Evolutionary conservation across 1,140 invertebrate genomes (phyloP).

Genomic region (Tigriopus japonicus): DNA sequence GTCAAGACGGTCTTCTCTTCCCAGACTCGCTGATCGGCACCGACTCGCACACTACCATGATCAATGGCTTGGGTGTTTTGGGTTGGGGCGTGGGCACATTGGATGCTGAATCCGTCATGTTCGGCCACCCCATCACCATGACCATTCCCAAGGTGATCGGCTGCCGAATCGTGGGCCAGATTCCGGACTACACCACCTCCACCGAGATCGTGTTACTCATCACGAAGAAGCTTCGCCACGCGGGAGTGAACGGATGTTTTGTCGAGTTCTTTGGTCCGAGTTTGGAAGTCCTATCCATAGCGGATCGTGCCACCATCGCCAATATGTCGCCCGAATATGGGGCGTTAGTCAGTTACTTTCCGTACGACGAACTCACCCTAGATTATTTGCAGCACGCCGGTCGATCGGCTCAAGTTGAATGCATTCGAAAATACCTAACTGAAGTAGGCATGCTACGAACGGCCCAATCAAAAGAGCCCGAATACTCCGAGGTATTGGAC

Average conservation of each 20-base stretch:
- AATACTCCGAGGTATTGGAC: constrained; percentile 29
- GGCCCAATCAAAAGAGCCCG: constrained; percentile 24
- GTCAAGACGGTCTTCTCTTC: constrained; percentile 27
- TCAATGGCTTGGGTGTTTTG: constrained; percentile 35
- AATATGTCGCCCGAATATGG: constrained; percentile 38
- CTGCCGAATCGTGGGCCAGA: background rate
- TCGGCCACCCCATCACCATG: constrained; percentile 17
- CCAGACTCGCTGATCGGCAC: constrained; percentile 38
- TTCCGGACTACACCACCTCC: constrained; percentile 24
- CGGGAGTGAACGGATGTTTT: constrained; percentile 35
- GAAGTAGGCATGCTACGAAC: constrained; percentile 7
- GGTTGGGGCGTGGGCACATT: constrained; percentile 29
- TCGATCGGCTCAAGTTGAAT: constrained; percentile 21
- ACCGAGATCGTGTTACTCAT: constrained; percentile 36
- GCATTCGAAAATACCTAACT: constrained; percentile 1
- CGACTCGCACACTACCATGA: constrained; percentile 38
- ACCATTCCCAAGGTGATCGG: constrained; percentile 16
- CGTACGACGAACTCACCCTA: constrained; percentile 30
- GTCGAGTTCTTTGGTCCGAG: constrained; percentile 36
- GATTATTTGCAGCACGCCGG: constrained; percentile 28
- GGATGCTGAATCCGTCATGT: constrained; percentile 19
- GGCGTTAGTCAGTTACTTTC: constrained; percentile 33
- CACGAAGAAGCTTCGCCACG: constrained; percentile 26
- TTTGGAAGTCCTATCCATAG: constrained; percentile 28
- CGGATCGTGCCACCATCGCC: constrained; percentile 33